Base-by-base conservation (phyloP, 2,797 vertebrate species). In the Eospalax fontanierii region DNA sequence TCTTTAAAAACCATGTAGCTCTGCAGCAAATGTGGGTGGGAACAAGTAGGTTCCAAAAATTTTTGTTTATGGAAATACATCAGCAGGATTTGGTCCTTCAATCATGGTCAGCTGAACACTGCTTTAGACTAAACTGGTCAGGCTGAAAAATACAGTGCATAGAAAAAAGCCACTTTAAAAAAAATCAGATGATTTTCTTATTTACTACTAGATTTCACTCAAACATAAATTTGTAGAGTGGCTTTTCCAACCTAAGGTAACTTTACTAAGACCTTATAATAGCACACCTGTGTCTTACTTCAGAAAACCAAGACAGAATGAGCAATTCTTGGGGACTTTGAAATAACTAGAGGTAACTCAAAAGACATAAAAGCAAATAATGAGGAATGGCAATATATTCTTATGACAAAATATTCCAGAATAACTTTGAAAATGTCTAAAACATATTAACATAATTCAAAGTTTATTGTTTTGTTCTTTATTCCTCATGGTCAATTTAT, bases 31-130 rank as follows among this genome's bases (percentile, higher is more conserved):
- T 81, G 85, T 63, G 33, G 84, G 35, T 71, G 46, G n/a, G 33
- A 84, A n/a, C 50, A 24, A 19, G 54, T 89, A 59, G 59, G 6
- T 73, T 94, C 61, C 43, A 87, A 61, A 86, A 84, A 86, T 76
- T 61, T 82, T 90, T 94, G 85, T 85, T 93, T 93, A 88, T 28
- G 94, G 63, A 83, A 92, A 68, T 57, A 87, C 3, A 30, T 73
- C 61, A 84, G 28, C 33, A n/a, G 87, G 21, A 74, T 61, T 87
- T 93, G 24, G 57, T 28, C 70, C 80, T 93, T 63, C 65, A n/a
- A 46, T 38, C 35, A 68, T n/a, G 40, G 28, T 43, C 90, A 40
- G 30, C 40, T 81, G n/a, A 94, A 90, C 14, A 14, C 43, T 78
- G 18, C 33, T 33, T 93, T 93, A 40, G 16, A 87, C n/a, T 76